These are phyloP conservation scores for Stenoptilia bipunctidactyla DNA, from an alignment of 2,888 invertebrate species.

Conservation along the genomic window DNA sequence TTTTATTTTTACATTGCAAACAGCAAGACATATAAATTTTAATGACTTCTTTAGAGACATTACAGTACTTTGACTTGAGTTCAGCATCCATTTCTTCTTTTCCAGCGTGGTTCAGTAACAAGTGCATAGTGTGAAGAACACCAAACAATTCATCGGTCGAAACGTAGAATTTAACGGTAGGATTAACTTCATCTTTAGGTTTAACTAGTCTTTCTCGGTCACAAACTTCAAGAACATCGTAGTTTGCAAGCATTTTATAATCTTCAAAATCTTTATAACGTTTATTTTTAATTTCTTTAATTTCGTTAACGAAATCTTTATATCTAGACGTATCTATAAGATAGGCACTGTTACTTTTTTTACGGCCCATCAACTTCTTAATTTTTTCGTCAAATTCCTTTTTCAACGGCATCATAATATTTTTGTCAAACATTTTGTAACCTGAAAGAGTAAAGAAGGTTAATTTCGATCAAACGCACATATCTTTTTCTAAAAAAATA, in stretches of 20 bases:
- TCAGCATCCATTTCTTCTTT: conserved; percentile 35
- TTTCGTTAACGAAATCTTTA: conserved; percentile 36
- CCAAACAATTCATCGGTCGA: conserved; percentile 39
- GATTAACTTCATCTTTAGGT: conserved; percentile 26
- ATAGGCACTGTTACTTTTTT: conserved; percentile 40
- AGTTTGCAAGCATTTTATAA: conserved; percentile 40
- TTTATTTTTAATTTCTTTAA: conserved; percentile 35
- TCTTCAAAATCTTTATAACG: conserved; percentile 36
- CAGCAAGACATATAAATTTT: conserved; percentile 45
- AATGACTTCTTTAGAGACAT: conserved; percentile 48
- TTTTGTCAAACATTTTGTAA: conserved; percentile 7
- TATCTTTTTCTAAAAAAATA: too few species aligned
- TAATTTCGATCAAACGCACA: too few species aligned
- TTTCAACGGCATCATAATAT: conserved; percentile 30
- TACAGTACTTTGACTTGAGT: conserved; percentile 48
- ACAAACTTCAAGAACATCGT: conserved; percentile 33
- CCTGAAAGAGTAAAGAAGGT: too few species aligned
- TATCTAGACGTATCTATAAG: conserved; percentile 32
- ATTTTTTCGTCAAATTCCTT: conserved; percentile 38
- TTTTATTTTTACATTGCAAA: conserved; percentile 30
- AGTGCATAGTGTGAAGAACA: conserved; percentile 47
- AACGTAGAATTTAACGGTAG: conserved; percentile 38
- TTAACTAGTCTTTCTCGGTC: conserved; percentile 35
- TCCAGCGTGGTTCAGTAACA: conserved; percentile 38
- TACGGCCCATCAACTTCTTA: conserved; percentile 28